Evolutionary conservation across 2,113 vertebrate species (phyloP).

Genomic region (Procavia capensis): DNA sequence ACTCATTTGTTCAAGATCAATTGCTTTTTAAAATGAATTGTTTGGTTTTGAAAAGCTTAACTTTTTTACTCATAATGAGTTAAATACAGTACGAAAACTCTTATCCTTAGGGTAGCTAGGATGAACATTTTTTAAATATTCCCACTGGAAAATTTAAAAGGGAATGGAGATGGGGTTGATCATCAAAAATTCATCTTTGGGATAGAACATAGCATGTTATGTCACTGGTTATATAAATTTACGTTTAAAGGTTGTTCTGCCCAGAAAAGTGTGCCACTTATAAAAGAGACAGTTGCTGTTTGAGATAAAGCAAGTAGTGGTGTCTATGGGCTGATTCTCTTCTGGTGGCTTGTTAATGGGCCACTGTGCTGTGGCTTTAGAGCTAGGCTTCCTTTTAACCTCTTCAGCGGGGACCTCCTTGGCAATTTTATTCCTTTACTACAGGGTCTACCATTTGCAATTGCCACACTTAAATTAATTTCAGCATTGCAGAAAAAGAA

Average conservation of each 20-base stretch:
- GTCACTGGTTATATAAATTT: constrained; percentile 37
- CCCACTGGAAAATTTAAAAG: neutral
- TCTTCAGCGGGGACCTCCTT: neutral
- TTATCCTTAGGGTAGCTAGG: neutral
- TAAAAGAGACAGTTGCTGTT: neutral
- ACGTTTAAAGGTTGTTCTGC: neutral
- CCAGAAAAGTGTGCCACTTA: constrained; percentile 21
- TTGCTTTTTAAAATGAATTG: neutral
- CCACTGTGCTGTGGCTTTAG: neutral
- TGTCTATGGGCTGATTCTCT: neutral
- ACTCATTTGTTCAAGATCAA: neutral
- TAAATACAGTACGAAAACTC: neutral
- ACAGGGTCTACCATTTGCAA: neutral
- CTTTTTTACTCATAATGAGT: neutral
- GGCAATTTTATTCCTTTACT: constrained; percentile 19
- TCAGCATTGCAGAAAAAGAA: neutral
- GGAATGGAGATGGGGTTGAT: neutral
- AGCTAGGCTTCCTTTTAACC: neutral
- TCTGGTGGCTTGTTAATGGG: neutral
- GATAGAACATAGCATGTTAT: neutral
- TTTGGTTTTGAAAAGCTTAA: constrained; percentile 24
- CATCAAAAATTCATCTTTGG: neutral
- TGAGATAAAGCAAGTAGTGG: neutral
- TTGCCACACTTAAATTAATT: constrained; percentile 11
- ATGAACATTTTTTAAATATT: neutral